Base-by-base conservation (phyloP, 2,113 vertebrate species). In the Argyrosomus japonicus region DNA sequence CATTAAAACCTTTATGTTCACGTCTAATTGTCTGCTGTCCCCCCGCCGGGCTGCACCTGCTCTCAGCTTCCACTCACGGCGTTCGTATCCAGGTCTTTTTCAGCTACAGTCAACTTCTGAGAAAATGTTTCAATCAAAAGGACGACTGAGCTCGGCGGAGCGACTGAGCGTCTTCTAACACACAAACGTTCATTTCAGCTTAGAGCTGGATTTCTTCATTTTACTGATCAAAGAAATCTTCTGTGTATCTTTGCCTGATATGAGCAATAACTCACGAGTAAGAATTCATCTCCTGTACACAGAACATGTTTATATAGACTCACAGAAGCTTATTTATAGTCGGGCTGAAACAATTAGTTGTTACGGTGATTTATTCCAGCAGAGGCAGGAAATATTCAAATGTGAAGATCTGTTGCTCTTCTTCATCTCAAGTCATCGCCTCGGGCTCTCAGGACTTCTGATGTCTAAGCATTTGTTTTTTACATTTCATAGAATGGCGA, bases 91-190 rank as follows among this genome's bases (percentile, higher is more conserved):
- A 68, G n/a, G 0, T 65, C 32, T 69, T 29, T 72, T 43, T 82
- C 27, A 9, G 51, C 45, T 14, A 6, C 19, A 61, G 61, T 62
- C 77, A 64, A 68, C 21, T 47, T 61, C 56, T 45, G 62, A 69
- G 64, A 56, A 68, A 81, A 68, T 25, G 58, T 51, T 81, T 85
- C 61, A 78, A 18, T 68, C 19, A 63, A 23, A 21, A 63, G 32
- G 40, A 71, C 17, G 0, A n/a, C 14, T 18, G 25, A 67, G 68
- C 47, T 80, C 32, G 45, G 48, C 47, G 56, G 32, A 78, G 6
- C 23, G 57, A 64, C 14, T 63, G n/a, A 17, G 9, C 18, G 13
- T 53, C 45, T 70, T 70, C 23, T 60, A 12, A 70, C 74, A 45
- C 14, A 40, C 54, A 61, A 62, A 64, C 36, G 51, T 40, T 25